A percentile compares a stretch with the other conserved stretches of the same genome.
Conservation (phyloP, 2,888 invertebrate genomes). For the Ephialtes manifestator region DNA sequence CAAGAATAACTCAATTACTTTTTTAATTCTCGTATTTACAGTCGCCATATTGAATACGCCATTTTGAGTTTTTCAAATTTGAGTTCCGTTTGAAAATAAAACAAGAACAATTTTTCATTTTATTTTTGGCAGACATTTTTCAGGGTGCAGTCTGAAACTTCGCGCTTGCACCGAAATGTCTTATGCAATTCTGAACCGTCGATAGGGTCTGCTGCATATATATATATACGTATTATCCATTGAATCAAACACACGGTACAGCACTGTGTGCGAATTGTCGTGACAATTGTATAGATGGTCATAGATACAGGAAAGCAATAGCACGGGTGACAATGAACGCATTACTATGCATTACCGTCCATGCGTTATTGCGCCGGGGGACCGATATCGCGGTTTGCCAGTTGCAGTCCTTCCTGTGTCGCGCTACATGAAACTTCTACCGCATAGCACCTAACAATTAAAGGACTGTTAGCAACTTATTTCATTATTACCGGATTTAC, state of each 20-base stretch:
- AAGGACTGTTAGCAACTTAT: background rate
- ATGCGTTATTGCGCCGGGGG: slow-evolving; percentile 19
- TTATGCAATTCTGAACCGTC: background rate
- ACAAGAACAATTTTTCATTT: no score
- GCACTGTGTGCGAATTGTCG: slow-evolving; percentile 3
- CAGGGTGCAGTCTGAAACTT: background rate
- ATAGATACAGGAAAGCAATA: background rate
- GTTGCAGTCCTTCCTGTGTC: background rate
- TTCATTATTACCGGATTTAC: background rate
- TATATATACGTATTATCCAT: slow-evolving; percentile 1
- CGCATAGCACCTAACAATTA: slow-evolving; percentile 3
- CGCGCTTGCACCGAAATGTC: background rate
- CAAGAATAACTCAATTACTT: no score
- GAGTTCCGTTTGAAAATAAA: no score
- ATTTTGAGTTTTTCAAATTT: no score
- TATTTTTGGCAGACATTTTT: no score
- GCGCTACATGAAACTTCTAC: slow-evolving; percentile 5
- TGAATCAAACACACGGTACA: slow-evolving; percentile 1
- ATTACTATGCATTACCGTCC: slow-evolving; percentile 38
- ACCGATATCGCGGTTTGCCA: slow-evolving; percentile 26
- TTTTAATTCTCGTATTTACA: no score
- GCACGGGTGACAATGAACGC: slow-evolving; percentile 35
- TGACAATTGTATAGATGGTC: slow-evolving; percentile 23
- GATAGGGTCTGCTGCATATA: background rate
- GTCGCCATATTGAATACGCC: no score